Evolutionary conservation across 2,888 invertebrate genomes (phyloP).

Genomic region (Drosophila mimetica): DNA sequence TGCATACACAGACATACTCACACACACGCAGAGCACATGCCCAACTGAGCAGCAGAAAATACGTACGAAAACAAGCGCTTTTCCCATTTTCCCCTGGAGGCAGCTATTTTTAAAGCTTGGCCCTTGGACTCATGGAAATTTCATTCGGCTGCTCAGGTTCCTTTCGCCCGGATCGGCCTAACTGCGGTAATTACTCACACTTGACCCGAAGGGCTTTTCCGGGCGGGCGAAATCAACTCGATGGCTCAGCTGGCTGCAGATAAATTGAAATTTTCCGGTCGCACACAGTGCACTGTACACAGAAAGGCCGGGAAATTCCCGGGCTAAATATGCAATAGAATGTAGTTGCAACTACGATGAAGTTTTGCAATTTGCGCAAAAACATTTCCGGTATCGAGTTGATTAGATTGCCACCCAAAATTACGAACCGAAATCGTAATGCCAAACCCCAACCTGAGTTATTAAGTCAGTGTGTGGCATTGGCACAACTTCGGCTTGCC

Average conservation of each 20-base stretch:
- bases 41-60: slow-evolving; percentile 22
- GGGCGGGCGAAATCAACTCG: slow-evolving; percentile 21
- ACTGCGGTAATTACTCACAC: slow-evolving; percentile 75
- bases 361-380: slow-evolving; percentile 28
- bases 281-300: too few species aligned
- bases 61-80: slow-evolving; percentile 35
- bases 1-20: slow-evolving; percentile 5
- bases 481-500: slow-evolving; percentile 51
- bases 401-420: slow-evolving; percentile 33
- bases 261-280: slow-evolving; percentile 60
- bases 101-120: slow-evolving; percentile 65
- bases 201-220: slow-evolving; percentile 46
- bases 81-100: slow-evolving; percentile 44
- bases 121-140: slow-evolving; percentile 65
- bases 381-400: slow-evolving; percentile 19
- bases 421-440: slow-evolving; percentile 46
- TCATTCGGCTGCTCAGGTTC: slow-evolving; percentile 57
- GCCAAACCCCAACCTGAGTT: slow-evolving; percentile 48
- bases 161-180: slow-evolving; percentile 47
- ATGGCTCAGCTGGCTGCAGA: slow-evolving; percentile 35
- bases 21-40: slow-evolving; percentile 7
- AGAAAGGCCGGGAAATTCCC: neutral
- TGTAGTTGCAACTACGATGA: slow-evolving; percentile 27
- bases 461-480: slow-evolving; percentile 72
- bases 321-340: slow-evolving; percentile 2